phyloP scores from a whole-genome alignment of 2,797 vertebrate species.

The Otus scops region DNA sequence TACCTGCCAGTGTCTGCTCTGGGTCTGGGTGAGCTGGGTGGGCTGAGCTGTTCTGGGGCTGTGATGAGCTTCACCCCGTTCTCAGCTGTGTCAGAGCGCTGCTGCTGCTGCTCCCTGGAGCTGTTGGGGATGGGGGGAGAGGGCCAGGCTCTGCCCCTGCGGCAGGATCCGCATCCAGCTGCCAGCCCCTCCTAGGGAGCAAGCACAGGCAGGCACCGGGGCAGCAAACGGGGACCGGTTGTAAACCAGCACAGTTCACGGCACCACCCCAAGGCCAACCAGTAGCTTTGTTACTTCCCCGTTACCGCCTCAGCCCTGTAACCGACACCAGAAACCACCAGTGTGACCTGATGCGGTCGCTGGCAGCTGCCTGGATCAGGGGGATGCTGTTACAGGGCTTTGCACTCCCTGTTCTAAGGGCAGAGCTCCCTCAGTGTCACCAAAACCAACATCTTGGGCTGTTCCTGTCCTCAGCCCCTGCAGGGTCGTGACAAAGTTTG shows the following conservation, averaged over 20 bases:
- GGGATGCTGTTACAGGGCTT: rapidly evolving
- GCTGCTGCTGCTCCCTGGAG: background rate
- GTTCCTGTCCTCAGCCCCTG: background rate
- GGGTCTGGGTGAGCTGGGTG: background rate
- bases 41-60: background rate
- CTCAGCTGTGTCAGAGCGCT: background rate
- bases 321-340: rapidly evolving
- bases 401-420: rapidly evolving
- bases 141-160: background rate
- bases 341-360: rapidly evolving
- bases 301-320: background rate
- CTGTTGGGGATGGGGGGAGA: background rate
- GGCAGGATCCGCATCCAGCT: background rate
- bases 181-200: background rate
- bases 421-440: background rate
- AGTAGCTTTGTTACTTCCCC: background rate
- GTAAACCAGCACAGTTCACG: rapidly evolving
- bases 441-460: rapidly evolving
- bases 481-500: rapidly evolving
- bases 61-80: rapidly evolving
- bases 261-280: background rate
- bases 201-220: background rate
- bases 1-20: background rate
- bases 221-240: background rate
- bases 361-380: background rate